phyloP scores from a whole-genome alignment of 1,140 invertebrate species.

The Campoletis sonorensis region DNA sequence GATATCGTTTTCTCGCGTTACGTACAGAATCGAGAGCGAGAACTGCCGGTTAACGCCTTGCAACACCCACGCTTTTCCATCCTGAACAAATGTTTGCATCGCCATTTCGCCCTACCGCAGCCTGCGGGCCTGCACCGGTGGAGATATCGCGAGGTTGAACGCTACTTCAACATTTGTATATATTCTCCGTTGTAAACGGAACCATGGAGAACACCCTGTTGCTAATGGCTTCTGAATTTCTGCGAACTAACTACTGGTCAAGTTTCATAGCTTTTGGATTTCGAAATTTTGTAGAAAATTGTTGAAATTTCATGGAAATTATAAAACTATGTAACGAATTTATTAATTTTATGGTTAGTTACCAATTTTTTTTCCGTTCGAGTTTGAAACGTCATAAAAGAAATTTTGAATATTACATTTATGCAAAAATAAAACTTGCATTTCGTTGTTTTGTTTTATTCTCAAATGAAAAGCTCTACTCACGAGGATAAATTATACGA shows the following conservation, averaged over 20 bases:
- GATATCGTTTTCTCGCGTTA: constrained; percentile 61
- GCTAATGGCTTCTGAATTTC: not conserved
- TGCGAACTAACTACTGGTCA: not conserved
- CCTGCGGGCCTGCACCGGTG: constrained; percentile 48
- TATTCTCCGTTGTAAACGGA: not conserved
- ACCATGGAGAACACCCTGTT: not conserved
- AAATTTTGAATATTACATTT: too few species aligned
- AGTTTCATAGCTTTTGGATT: too few species aligned
- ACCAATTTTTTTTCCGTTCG: too few species aligned
- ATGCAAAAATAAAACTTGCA: too few species aligned
- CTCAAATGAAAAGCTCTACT: too few species aligned
- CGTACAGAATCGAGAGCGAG: constrained; percentile 23
- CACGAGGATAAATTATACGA: too few species aligned
- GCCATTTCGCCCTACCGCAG: constrained; percentile 45
- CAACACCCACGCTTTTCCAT: constrained; percentile 52
- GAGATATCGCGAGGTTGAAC: constrained; percentile 32
- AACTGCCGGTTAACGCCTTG: constrained; percentile 31
- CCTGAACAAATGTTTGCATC: constrained; percentile 71
- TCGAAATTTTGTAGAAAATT: too few species aligned
- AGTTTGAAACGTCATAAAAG: too few species aligned
- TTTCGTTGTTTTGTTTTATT: too few species aligned
- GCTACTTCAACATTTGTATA: not conserved
- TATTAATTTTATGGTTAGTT: too few species aligned
- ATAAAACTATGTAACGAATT: not conserved
- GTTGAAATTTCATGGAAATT: not conserved